A percentile compares a stretch with the other conserved stretches of the same genome.
phyloP scores from a whole-genome alignment of 2,113 vertebrate species.

The Cettia cetti region DNA sequence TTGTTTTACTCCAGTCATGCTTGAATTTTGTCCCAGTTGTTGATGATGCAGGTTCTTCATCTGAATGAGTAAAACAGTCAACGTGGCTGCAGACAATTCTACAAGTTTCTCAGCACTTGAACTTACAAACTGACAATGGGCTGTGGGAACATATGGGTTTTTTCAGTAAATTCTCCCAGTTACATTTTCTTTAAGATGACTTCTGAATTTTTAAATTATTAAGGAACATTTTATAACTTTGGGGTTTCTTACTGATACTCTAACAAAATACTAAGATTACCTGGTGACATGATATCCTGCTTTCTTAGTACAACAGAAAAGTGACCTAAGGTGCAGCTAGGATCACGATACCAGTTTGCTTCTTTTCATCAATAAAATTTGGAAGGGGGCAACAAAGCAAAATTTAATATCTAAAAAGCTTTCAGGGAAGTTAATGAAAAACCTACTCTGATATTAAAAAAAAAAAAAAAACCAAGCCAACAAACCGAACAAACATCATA shows the following conservation, averaged over 20 bases:
- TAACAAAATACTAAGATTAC: background rate
- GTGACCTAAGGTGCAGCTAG: background rate
- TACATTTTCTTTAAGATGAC: background rate
- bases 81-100: background rate
- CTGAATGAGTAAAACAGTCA: background rate
- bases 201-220: background rate
- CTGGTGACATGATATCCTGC: background rate
- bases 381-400: background rate
- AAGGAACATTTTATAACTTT: background rate
- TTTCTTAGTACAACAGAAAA: background rate
- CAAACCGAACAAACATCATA: background rate
- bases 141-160: accelerated
- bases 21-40: background rate
- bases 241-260: background rate
- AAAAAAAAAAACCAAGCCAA: too few relatives aligned
- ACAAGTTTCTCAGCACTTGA: background rate
- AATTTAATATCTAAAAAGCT: background rate
- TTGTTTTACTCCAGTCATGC: background rate
- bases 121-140: background rate
- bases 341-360: accelerated
- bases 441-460: background rate
- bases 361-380: background rate
- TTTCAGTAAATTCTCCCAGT: background rate
- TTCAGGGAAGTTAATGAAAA: background rate
- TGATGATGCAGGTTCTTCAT: background rate